Evolutionary conservation across 2,888 invertebrate genomes (phyloP).

Genomic region (Eretmocerus hayati): DNA sequence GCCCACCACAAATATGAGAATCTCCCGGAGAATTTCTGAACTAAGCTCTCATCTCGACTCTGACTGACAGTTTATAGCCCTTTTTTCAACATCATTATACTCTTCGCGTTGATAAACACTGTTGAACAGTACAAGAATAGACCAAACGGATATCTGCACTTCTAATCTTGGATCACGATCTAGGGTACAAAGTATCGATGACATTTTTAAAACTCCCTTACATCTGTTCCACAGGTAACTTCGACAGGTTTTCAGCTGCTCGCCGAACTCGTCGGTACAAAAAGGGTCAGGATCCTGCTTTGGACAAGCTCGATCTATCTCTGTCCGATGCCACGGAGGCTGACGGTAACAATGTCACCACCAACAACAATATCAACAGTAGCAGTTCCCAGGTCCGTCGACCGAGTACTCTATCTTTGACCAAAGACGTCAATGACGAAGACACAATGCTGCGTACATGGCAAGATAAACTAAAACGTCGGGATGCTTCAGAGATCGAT

Average conservation of each 20-base stretch:
- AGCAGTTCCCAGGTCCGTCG: slow-evolving; percentile 45
- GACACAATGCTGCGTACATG: slow-evolving; percentile 54
- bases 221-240: slow-evolving; percentile 64
- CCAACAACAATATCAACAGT: slow-evolving; percentile 43
- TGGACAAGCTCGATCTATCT: slow-evolving; percentile 20
- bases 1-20: too few species aligned
- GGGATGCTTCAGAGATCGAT: slow-evolving; percentile 37
- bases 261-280: slow-evolving; percentile 77
- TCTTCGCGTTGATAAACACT: too few species aligned
- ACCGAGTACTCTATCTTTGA: slow-evolving; percentile 34
- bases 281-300: slow-evolving; percentile 44
- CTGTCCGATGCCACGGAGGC: slow-evolving; percentile 9
- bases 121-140: too few species aligned
- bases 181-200: too few species aligned
- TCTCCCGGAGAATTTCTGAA: too few species aligned
- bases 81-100: too few species aligned
- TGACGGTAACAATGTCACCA: background rate
- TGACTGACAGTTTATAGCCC: too few species aligned
- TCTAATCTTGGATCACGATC: too few species aligned
- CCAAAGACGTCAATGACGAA: slow-evolving; percentile 39
- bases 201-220: too few species aligned
- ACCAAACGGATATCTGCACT: too few species aligned
- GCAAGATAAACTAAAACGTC: slow-evolving; percentile 61
- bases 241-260: slow-evolving; percentile 76
- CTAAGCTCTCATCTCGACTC: too few species aligned